Percentiles rank a stretch among this genome's conserved stretches.
phyloP scores from a whole-genome alignment of 2,113 vertebrate genomes.

The Cathartes aura region DNA sequence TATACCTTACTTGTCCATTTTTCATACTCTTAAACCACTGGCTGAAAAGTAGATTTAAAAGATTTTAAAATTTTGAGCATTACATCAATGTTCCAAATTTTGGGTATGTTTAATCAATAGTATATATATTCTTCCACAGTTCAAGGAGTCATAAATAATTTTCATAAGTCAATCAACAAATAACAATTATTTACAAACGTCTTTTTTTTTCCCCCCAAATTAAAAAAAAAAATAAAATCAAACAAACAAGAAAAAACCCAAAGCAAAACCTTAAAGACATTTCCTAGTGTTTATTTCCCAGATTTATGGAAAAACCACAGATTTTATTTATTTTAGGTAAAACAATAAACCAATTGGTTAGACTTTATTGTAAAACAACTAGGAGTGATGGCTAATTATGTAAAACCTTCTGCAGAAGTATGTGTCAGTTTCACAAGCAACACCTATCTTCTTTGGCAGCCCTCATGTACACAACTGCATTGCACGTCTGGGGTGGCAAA shows the following conservation, averaged over 20 bases:
- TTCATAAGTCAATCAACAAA: neutral
- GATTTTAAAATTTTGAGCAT: neutral
- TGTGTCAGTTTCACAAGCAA: neutral
- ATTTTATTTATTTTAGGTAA: neutral
- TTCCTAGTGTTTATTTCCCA: neutral
- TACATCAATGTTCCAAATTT: neutral
- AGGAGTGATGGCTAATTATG: neutral
- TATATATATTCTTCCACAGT: neutral
- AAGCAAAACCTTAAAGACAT: neutral
- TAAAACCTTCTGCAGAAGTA: neutral
- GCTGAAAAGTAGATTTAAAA: neutral
- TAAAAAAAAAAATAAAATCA: neutral
- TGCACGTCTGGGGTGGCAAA: neutral
- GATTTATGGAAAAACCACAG: neutral
- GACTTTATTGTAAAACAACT: neutral
- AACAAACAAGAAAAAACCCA: fast-evolving
- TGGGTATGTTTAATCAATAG: neutral
- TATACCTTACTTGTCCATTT: neutral
- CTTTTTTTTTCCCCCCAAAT: neutral
- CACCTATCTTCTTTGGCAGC: neutral
- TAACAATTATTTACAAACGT: neutral
- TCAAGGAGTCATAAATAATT: neutral
- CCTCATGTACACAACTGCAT: neutral
- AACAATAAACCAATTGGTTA: neutral
- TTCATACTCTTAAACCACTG: neutral